These are phyloP conservation scores for Gymnopithys bicolor DNA, from an alignment of 2,797 vertebrate species.

Conservation along the genomic window DNA sequence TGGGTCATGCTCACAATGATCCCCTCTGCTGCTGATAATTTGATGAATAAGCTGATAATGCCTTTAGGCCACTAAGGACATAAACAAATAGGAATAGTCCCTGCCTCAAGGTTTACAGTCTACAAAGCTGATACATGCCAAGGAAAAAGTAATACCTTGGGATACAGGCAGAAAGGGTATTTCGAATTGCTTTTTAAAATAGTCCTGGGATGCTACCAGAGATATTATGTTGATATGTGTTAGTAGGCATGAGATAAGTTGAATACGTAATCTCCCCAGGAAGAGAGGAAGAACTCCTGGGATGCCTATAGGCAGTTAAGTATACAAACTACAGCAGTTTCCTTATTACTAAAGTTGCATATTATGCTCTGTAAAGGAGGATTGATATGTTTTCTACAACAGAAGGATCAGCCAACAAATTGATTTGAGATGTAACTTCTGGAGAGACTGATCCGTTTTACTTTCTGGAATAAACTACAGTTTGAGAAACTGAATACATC, in stretches of 20 bases:
- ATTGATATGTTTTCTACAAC: neutral
- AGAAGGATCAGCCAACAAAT: neutral
- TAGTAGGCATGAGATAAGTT: neutral
- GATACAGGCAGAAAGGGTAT: neutral
- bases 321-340: constrained; percentile 9
- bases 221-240: neutral
- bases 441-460: neutral
- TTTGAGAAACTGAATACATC: constrained; percentile 38
- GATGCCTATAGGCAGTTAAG: neutral
- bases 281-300: neutral
- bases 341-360: neutral
- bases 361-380: neutral
- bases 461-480: constrained; percentile 37
- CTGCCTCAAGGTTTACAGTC: neutral
- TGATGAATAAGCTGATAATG: neutral
- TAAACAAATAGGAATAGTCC: neutral
- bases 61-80: neutral
- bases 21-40: neutral
- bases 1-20: neutral
- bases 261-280: neutral
- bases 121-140: neutral
- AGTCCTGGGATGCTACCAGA: neutral
- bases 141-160: neutral
- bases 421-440: accelerated
- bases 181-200: neutral